Evolutionary conservation across 2,888 invertebrate species (phyloP), one percentile per base, ranked within the genome.

Genomic region (Schizotus pectinicornis): DNA sequence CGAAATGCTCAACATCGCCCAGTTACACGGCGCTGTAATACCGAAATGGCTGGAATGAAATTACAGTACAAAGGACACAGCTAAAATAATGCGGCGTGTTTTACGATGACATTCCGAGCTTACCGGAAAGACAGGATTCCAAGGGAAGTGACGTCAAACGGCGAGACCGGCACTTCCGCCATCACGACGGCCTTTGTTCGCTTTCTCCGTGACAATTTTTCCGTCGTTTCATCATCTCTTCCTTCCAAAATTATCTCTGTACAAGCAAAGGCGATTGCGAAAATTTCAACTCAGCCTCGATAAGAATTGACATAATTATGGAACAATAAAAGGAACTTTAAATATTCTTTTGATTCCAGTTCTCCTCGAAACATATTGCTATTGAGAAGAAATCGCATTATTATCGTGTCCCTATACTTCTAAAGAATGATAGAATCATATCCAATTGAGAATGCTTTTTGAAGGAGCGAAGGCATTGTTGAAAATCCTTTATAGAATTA

Each of bases 71-170:
- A 61, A 56, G 52, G 56, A 39, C 51, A 34, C 37, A 36, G 37
- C 13, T 59, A 38, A 50, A 55, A 55, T 54, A 55, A 59, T 52
- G 55, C 55, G 46, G 42, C 56, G 33, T 51, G 57, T 50, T 59
- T 60, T 59, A 62, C 41, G 56, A 41, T 52, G 62, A 56, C 56
- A 57, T 61, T 61, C 42, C 51, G 39, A 49, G 61, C 53, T 60
- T 57, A 61, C 65, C 64, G 67, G 66, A 65, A 67, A 65, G 66
- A 63, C 52, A 61, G 61, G 65, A 63, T 67, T 67, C 61, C 65
- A 62, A 57, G 49, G 67, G 67, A 67, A 56, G 62, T 67, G 69
- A 67, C 67, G 69, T 67, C 64, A 63, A 61, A 54, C 55, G 62
- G 59, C 63, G 62, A 49, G 63, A 64, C 64, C 61, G 55, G 56